Conservation (phyloP, 2,797 vertebrate species). For the Glossophaga mutica region DNA sequence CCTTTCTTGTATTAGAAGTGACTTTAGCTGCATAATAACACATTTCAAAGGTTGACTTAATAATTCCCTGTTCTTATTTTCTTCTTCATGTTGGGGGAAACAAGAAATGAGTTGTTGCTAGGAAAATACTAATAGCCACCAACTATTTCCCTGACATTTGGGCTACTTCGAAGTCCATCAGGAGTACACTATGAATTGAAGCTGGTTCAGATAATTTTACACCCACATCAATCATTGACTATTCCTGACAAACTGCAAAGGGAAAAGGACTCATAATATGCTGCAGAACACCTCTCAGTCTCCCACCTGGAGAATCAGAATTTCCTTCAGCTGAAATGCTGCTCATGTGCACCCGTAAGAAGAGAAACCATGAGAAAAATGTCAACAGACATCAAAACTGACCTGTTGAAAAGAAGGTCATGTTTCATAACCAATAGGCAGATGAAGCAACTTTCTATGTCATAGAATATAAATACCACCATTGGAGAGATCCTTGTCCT, state of each 20-base stretch:
- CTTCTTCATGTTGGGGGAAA: constrained; percentile 47
- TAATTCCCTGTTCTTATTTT: constrained; percentile 64
- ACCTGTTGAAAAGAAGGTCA: background rate
- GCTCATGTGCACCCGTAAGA: background rate
- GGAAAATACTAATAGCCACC: constrained; percentile 58
- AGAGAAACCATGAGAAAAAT: background rate
- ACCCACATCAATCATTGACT: constrained; percentile 41
- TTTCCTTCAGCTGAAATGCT: background rate
- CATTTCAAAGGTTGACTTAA: constrained; percentile 73
- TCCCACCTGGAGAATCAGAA: background rate
- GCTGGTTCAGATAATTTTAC: constrained; percentile 62
- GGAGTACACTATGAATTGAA: constrained; percentile 44
- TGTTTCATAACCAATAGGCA: background rate
- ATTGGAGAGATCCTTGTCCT: background rate
- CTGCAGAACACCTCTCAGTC: fast-evolving
- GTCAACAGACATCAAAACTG: background rate
- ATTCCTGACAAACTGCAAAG: background rate
- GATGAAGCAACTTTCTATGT: background rate
- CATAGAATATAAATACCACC: background rate
- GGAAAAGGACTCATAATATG: background rate
- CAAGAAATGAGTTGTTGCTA: constrained; percentile 57
- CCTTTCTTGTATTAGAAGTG: background rate
- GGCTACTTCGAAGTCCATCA: constrained; percentile 63
- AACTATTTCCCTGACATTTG: constrained; percentile 75
- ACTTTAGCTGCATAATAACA: background rate